A percentile compares a stretch with the other conserved stretches of the same genome.
Evolutionary conservation across 2,888 invertebrate species (phyloP).

Genomic region (Pilophorus perplexus): DNA sequence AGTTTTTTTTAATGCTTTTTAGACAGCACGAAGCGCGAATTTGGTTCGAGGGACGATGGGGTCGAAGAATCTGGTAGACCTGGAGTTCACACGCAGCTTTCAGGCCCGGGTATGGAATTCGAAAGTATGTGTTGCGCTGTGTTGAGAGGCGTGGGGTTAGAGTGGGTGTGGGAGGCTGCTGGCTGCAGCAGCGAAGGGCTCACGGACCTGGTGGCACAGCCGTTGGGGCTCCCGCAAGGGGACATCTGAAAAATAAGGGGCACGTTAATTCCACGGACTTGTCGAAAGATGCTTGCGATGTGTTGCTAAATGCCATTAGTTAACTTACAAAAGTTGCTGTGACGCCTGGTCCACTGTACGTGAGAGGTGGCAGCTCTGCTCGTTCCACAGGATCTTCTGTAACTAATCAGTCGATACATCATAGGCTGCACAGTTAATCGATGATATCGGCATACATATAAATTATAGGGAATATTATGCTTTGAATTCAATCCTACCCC

Average conservation of each 20-base stretch:
- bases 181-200: conserved; percentile 52
- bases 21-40: too few species aligned
- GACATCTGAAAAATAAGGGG: too few species aligned
- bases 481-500: too few species aligned
- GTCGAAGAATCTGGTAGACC: too few species aligned
- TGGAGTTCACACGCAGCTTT: conserved; percentile 75
- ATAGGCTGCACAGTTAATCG: too few species aligned
- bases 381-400: conserved; percentile 47
- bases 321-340: conserved; percentile 48
- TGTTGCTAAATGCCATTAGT: neutral
- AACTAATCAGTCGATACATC: too few species aligned
- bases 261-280: too few species aligned
- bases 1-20: too few species aligned
- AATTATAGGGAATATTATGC: too few species aligned
- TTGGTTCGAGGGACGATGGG: too few species aligned
- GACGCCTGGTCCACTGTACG: conserved; percentile 46
- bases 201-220: conserved; percentile 52
- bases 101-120: conserved; percentile 81
- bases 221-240: conserved; percentile 48
- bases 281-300: too few species aligned
- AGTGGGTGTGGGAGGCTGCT: neutral
- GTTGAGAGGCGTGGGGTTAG: conserved; percentile 51
- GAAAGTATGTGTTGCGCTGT: conserved; percentile 76
- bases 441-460: too few species aligned
- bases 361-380: conserved; percentile 42